Conservation (phyloP, 2,888 invertebrate genomes). For the Ophioninae sp. region DNA sequence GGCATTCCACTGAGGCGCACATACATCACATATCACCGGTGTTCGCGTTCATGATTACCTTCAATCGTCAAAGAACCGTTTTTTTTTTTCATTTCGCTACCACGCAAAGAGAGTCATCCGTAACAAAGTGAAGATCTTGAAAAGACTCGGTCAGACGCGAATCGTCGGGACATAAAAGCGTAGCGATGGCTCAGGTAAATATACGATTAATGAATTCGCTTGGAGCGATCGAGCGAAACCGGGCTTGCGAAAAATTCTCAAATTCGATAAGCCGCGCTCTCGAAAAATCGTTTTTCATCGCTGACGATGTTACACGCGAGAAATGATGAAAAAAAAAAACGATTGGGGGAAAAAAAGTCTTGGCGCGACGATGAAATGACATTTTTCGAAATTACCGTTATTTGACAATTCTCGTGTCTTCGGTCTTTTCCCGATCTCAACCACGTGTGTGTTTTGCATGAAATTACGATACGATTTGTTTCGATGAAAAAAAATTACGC, state of each 20-base stretch:
- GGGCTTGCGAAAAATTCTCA: neutral
- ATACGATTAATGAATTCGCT: neutral
- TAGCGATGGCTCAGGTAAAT: conserved; percentile 55
- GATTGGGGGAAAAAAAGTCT: neutral
- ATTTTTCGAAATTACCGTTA: neutral
- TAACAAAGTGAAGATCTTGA: conserved; percentile 22
- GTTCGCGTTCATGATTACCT: conserved; percentile 32
- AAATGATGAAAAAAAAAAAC: neutral
- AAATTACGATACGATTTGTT: neutral
- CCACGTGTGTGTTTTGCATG: neutral
- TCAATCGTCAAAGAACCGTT: conserved; percentile 42
- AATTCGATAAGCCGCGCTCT: neutral
- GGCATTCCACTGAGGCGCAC: neutral
- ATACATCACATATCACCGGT: conserved; percentile 35
- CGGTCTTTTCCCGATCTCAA: neutral
- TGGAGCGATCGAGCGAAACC: conserved; percentile 13
- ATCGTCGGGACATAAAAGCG: conserved; percentile 29
- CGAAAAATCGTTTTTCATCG: neutral
- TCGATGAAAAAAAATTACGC: neutral
- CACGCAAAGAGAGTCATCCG: conserved; percentile 25
- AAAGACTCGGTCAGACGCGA: conserved; percentile 4
- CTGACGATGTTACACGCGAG: neutral
- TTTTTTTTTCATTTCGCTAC: conserved; percentile 25
- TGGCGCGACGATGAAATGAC: neutral
- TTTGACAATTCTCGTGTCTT: neutral